These are phyloP conservation scores for Branchinecta lynchi DNA, from an alignment of 1,140 invertebrate genomes.

Conservation along the genomic window DNA sequence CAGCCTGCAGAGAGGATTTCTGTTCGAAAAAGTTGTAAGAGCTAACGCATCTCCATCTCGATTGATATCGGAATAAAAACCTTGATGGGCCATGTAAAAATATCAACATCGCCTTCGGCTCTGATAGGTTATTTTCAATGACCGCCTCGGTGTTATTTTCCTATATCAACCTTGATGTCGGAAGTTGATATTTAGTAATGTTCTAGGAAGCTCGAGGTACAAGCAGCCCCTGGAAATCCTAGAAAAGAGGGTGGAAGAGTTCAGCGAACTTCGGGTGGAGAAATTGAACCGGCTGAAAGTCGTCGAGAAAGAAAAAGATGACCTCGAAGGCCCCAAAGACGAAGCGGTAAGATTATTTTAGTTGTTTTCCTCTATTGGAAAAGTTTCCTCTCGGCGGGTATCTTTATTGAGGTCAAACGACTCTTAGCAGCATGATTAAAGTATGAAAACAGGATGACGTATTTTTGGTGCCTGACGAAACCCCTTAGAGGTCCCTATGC, in stretches of 20 bases:
- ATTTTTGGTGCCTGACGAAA: too few relatives aligned
- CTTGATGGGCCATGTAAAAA: too few relatives aligned
- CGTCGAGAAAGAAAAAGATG: conserved; percentile 76
- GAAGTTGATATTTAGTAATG: not conserved
- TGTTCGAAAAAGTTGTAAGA: too few relatives aligned
- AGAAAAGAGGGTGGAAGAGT: conserved; percentile 51
- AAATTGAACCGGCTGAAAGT: conserved; percentile 76
- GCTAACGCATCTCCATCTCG: too few relatives aligned
- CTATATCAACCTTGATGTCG: too few relatives aligned
- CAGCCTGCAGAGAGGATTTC: too few relatives aligned
- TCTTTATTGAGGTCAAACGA: conserved; percentile 18
- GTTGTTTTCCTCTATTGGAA: not conserved
- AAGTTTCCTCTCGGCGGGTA: not conserved
- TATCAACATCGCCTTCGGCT: too few relatives aligned
- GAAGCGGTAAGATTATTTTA: conserved; percentile 45
- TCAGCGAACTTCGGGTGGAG: conserved; percentile 62
- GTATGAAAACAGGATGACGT: conserved; percentile 13
- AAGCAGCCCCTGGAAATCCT: conserved; percentile 68
- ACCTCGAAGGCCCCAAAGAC: conserved; percentile 66
- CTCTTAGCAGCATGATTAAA: conserved; percentile 22
- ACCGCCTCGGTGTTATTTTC: too few relatives aligned
- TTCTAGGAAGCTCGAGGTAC: conserved; percentile 26
- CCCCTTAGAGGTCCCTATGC: too few relatives aligned
- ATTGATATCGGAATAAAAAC: too few relatives aligned
- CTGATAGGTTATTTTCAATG: too few relatives aligned